Base-by-base conservation (phyloP, 2,113 vertebrate species). In the Cercopithecus mona region DNA sequence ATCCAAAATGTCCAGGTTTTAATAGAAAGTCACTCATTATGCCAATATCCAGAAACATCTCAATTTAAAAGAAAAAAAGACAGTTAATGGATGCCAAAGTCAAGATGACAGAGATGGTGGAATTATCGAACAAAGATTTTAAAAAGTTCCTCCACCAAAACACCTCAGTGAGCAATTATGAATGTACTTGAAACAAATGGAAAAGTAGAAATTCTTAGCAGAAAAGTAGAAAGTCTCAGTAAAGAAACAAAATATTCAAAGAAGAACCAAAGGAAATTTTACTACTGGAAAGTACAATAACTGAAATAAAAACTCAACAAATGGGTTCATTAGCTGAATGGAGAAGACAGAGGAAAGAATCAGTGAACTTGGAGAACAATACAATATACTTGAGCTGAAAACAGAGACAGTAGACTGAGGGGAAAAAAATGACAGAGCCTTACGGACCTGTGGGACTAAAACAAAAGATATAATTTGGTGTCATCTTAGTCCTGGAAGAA, bases 111-210 rank as follows among this genome's bases (percentile, higher is more conserved):
- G 52, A 79, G 50, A 78, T 84, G 32, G 87, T 83, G 66, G 45
- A 93, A 57, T 91, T 76, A 75, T 22, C 48, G 85, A 66, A 64
- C 66, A 94, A 76, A 94, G 11, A 89, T 88, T 52, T 61, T 96
- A 66, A 88, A 84, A 27, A 70, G 27, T 23, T 43, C 72, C 40
- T 35, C 22, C 18, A 80, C 38, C 50, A 38, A 50, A 93, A 87
- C 61, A 38, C 32, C 64, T 72, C 35, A 64, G 4, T 52, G 20
- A 93, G 16, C 12, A 90, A 70, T 52, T 87, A 61, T 52, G 22
- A 89, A 45, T 27, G 30, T 32, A 70, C 16, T 90, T 93, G 68
- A 57, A 95, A 87, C 76, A 87, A 61, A 76, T 76, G 22, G 80
- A 68, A 85, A 93, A 78, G 35, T 25, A 70, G 88, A 72, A 87